phyloP scores from a whole-genome alignment of 2,888 invertebrate genomes.

The Cenopis cana region DNA sequence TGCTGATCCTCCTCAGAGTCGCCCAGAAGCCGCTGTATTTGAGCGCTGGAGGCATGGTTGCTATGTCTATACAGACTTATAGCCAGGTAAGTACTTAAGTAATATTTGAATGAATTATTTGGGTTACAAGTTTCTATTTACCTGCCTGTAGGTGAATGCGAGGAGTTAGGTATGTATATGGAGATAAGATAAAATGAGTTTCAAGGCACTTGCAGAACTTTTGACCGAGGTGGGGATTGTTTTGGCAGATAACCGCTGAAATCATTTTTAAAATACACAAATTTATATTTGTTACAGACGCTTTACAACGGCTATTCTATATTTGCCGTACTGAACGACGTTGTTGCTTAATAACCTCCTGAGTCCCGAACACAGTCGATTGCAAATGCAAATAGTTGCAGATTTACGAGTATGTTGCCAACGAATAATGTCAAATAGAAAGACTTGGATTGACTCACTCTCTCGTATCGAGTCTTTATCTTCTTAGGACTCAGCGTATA shows the following conservation, averaged over 20 bases:
- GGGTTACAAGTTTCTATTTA: too few relatives aligned
- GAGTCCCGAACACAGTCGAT: too few relatives aligned
- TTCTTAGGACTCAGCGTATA: too few relatives aligned
- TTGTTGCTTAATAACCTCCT: slow-evolving; percentile 69
- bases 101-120: too few relatives aligned
- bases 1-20: slow-evolving; percentile 63
- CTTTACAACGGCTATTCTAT: slow-evolving; percentile 78
- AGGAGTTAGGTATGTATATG: too few relatives aligned
- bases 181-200: background rate
- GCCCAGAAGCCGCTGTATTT: slow-evolving; percentile 67
- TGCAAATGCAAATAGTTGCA: too few relatives aligned
- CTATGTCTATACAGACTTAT: slow-evolving; percentile 68
- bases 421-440: too few relatives aligned
- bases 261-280: background rate
- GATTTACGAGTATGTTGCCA: background rate
- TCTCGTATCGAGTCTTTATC: too few relatives aligned
- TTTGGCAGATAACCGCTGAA: too few relatives aligned
- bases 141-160: too few relatives aligned
- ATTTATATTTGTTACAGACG: slow-evolving; percentile 60
- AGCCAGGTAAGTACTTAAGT: slow-evolving; percentile 57
- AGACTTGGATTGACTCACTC: too few relatives aligned
- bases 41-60: slow-evolving; percentile 68
- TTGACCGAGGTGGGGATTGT: background rate
- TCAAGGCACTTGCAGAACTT: background rate
- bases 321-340: slow-evolving; percentile 72